A percentile compares a stretch with the other conserved stretches of the same genome.
phyloP scores from a whole-genome alignment of 2,113 vertebrate genomes.

The Crotalus tigris region DNA sequence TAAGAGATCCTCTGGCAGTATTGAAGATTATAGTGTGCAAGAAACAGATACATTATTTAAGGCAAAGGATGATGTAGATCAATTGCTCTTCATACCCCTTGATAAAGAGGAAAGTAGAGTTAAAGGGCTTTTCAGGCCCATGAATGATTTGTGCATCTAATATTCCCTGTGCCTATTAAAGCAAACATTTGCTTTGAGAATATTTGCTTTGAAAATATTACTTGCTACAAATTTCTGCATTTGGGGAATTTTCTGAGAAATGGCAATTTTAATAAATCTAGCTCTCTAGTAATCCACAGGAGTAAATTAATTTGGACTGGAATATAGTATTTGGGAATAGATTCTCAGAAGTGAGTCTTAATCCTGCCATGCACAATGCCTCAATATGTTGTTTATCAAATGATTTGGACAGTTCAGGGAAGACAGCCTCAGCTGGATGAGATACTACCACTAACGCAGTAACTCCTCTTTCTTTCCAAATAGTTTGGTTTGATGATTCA shows the following conservation, averaged over 20 bases:
- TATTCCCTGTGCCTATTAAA: not conserved
- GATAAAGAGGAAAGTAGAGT: not conserved
- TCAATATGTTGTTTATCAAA: not conserved
- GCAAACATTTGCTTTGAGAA: not conserved
- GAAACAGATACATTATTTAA: not conserved
- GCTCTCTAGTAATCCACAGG: not conserved
- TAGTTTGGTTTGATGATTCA: not conserved
- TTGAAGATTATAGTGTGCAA: not conserved
- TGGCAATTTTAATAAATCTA: not conserved
- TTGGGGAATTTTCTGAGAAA: not conserved
- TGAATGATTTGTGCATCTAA: not conserved
- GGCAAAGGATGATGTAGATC: not conserved
- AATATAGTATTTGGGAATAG: not conserved
- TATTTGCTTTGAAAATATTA: not conserved
- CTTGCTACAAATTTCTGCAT: not conserved
- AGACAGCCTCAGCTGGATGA: not conserved
- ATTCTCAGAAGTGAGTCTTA: not conserved
- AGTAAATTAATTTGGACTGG: not conserved
- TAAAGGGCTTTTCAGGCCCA: not conserved
- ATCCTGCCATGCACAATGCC: not conserved
- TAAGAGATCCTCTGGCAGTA: not conserved
- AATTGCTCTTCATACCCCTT: not conserved
- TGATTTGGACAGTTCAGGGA: not conserved
- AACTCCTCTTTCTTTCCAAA: not conserved
- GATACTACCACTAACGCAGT: no score